Percentiles rank a stretch among this genome's conserved stretches.
Conservation (phyloP, 2,113 vertebrate species). For the Rafetus swinhoei region DNA sequence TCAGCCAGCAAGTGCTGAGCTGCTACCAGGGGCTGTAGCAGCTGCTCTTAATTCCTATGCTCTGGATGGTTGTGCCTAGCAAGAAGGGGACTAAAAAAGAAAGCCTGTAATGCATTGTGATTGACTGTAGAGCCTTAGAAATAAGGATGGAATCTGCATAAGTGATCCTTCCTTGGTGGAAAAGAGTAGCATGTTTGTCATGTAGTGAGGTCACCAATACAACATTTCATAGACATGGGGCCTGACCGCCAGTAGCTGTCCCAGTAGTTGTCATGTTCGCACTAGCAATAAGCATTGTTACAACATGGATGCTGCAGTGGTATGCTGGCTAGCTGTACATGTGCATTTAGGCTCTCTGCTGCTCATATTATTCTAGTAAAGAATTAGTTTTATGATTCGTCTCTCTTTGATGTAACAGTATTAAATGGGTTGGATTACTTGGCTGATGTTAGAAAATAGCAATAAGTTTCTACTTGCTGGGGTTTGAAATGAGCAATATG, state of each 20-base stretch:
- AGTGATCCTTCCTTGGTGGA: not conserved
- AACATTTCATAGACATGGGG: not conserved
- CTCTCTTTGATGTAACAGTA: not conserved
- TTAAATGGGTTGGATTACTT: not conserved
- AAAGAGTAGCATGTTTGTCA: not conserved
- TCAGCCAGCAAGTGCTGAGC: not conserved
- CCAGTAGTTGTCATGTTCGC: not conserved
- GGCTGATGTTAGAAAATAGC: not conserved
- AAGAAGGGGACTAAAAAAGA: not conserved
- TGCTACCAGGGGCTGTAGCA: not conserved
- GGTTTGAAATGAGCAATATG: not conserved
- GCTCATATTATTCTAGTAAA: not conserved
- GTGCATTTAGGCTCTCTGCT: not conserved
- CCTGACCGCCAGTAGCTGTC: not conserved
- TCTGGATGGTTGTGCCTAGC: not conserved
- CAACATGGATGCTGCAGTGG: not conserved
- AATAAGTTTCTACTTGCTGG: not conserved
- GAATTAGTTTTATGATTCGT: not conserved
- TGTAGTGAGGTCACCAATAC: not conserved
- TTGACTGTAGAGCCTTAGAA: not conserved
- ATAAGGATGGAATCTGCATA: not conserved
- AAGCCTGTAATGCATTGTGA: not conserved
- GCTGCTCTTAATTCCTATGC: not conserved
- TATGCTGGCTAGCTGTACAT: not conserved
- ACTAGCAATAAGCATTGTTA: not conserved